Conservation (phyloP, 1,140 invertebrate genomes). For the Drosophila biarmipes region DNA sequence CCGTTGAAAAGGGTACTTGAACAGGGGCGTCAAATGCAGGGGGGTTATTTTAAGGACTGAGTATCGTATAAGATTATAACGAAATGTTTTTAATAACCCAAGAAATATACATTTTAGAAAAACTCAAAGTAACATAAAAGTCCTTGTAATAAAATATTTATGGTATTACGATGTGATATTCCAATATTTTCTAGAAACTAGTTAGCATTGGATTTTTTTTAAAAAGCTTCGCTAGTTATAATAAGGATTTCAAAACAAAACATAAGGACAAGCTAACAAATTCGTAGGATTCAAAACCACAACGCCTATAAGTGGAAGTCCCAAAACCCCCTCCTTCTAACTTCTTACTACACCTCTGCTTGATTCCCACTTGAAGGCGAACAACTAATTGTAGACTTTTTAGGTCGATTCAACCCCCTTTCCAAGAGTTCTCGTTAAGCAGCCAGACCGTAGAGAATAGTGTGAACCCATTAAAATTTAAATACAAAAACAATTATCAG, state of each 20-base stretch:
- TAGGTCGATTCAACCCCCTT: constrained; percentile 25
- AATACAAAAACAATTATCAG: constrained; percentile 66
- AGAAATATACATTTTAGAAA: too few species aligned
- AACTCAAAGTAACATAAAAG: too few species aligned
- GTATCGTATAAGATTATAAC: too few species aligned
- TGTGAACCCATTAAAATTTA: constrained; percentile 77
- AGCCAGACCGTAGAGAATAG: constrained; percentile 35
- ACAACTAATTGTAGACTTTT: constrained; percentile 12
- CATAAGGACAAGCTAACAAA: not conserved
- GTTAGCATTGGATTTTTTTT: too few species aligned
- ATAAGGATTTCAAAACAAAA: not conserved
- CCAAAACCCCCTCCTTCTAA: not conserved
- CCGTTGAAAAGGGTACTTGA: constrained; percentile 47
- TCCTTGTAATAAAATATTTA: too few species aligned
- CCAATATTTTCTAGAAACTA: too few species aligned
- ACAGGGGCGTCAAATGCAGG: constrained; percentile 26
- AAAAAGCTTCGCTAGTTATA: too few species aligned
- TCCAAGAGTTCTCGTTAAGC: constrained; percentile 5
- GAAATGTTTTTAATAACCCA: too few species aligned
- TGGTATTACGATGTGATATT: too few species aligned
- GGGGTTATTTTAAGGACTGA: not conserved
- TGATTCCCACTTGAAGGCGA: constrained; percentile 1
- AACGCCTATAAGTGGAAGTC: not conserved
- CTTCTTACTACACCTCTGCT: not conserved
- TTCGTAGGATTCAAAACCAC: too few species aligned